These are phyloP conservation scores for Acropora tenuis DNA, from an alignment of 64 coral and sea anemone species.

Conservation along the genomic window DNA sequence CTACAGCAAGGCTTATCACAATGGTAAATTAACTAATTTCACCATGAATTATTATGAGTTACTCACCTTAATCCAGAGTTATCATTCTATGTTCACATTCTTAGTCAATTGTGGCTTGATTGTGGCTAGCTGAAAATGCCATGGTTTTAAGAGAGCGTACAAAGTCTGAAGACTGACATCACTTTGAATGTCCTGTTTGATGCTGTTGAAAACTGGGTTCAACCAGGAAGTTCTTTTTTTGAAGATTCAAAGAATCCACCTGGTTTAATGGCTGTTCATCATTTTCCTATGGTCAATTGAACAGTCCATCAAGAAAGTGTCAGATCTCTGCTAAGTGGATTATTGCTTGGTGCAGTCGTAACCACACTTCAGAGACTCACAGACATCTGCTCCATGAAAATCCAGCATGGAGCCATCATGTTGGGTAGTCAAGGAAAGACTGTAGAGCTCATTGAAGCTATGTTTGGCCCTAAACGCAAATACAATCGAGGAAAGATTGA, in stretches of 20 bases:
- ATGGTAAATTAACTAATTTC: not conserved
- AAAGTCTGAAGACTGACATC: not conserved
- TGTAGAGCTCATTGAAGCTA: conserved; percentile 29
- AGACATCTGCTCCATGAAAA: not conserved
- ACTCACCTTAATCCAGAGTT: not conserved
- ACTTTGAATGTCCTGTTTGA: not conserved
- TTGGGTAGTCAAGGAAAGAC: conserved; percentile 21
- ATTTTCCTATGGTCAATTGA: not conserved
- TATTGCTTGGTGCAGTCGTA: not conserved
- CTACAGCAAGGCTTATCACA: not conserved
- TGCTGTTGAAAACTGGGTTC: not conserved
- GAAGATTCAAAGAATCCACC: not conserved
- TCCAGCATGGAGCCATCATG: not conserved
- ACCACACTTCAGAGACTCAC: not conserved
- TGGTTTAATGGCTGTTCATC: not conserved
- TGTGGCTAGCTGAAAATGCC: not conserved
- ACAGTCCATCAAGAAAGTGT: not conserved
- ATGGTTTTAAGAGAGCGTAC: not conserved
- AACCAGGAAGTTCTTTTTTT: not conserved
- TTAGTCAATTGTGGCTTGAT: not conserved
- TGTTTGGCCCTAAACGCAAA: conserved; percentile 41
- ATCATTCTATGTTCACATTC: not conserved
- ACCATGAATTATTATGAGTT: not conserved
- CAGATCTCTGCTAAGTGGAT: not conserved
- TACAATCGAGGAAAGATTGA: not conserved